Evolutionary conservation across 1,140 invertebrate genomes (phyloP).

Genomic region (Dysdera silvatica): DNA sequence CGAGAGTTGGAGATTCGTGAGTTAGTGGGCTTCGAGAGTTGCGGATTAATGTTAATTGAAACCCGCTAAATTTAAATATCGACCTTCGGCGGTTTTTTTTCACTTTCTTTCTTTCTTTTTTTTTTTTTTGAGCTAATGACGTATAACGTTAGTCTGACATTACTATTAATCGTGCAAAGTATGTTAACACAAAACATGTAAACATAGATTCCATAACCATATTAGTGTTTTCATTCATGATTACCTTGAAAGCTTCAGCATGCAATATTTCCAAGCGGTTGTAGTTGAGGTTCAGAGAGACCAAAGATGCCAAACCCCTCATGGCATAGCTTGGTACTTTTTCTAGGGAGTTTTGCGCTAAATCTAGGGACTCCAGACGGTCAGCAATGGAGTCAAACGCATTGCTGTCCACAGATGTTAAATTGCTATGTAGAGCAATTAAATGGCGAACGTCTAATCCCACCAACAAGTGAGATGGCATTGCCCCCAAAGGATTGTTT

Average conservation of each 20-base stretch:
- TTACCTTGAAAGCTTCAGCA: conserved; percentile 31
- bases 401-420: conserved; percentile 23
- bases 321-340: conserved; percentile 33
- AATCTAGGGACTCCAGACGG: conserved; percentile 34
- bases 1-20: too few relatives aligned
- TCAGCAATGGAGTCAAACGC: conserved; percentile 40
- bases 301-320: conserved; percentile 23
- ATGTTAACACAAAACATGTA: too few relatives aligned
- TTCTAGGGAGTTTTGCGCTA: conserved; percentile 35
- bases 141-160: too few relatives aligned
- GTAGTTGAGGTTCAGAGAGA: conserved; percentile 34
- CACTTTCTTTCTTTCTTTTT: too few relatives aligned
- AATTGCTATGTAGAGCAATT: conserved; percentile 65
- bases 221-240: not conserved
- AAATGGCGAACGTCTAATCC: conserved; percentile 77
- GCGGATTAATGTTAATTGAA: too few relatives aligned
- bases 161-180: too few relatives aligned
- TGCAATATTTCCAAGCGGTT: conserved; percentile 33
- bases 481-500: conserved; percentile 72
- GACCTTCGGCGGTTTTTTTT: too few relatives aligned
- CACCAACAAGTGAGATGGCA: conserved; percentile 73
- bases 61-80: too few relatives aligned
- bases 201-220: too few relatives aligned
- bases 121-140: too few relatives aligned
- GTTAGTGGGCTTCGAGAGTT: too few relatives aligned